These are phyloP conservation scores for Cheilosia vernalis DNA, from an alignment of 2,888 invertebrate genomes.

Conservation along the genomic window DNA sequence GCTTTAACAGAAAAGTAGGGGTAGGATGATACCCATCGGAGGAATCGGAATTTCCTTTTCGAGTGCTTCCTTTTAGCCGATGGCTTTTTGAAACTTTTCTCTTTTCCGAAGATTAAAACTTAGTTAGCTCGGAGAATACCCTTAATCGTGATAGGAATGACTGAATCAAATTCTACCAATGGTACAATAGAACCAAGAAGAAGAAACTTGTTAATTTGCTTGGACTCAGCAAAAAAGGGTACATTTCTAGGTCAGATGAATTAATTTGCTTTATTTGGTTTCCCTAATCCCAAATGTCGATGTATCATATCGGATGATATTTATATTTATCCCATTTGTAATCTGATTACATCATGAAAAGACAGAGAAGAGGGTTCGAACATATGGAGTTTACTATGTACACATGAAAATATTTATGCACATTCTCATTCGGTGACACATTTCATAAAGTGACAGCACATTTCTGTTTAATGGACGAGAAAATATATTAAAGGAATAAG, in stretches of 20 bases:
- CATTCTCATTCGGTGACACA: no score
- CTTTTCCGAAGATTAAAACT: conserved; percentile 13
- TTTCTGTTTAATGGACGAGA: no score
- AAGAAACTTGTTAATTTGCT: conserved; percentile 1
- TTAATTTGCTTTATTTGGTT: background rate
- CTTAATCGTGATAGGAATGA: conserved; percentile 16
- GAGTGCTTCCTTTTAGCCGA: conserved; percentile 18
- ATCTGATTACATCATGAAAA: conserved; percentile 16
- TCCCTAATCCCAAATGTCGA: background rate
- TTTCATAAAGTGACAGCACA: no score
- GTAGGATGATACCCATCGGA: background rate
- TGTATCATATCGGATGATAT: background rate
- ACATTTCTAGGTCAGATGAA: background rate
- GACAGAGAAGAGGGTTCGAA: background rate
- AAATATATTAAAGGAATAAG: no score
- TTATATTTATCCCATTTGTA: conserved; percentile 2
- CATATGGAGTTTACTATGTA: no score
- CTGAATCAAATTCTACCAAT: background rate
- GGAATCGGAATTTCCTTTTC: conserved; percentile 18
- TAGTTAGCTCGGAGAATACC: background rate
- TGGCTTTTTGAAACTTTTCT: conserved; percentile 34
- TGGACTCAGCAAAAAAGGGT: background rate
- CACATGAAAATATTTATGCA: no score
- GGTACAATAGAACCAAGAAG: background rate
- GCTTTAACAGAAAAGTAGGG: background rate